Base-by-base conservation (phyloP, 2,113 vertebrate species). In the Malurus elegans region DNA sequence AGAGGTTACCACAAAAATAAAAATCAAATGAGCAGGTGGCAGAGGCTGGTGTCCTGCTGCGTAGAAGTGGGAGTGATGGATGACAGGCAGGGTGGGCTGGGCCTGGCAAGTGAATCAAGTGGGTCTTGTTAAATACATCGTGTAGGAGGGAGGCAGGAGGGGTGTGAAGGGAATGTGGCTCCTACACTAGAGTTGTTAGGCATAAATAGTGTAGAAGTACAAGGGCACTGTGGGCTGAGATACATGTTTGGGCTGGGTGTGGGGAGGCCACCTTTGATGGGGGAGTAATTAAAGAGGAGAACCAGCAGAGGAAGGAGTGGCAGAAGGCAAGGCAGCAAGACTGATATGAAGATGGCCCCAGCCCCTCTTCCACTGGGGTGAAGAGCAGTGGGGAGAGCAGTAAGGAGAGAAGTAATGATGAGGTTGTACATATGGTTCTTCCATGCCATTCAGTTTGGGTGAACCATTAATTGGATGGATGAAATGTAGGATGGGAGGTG, bases 1-100 rank as follows among this genome's bases (percentile, higher is more conserved):
- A 56, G 36, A 64, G 29, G 20, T 71, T 88, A 91, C 75, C 88
- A 84, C 67, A 86, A 84, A 92, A 92, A 71, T 83, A 86, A 93
- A 87, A 90, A 74, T 70, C 64, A 95, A 78, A 60, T 58, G 66
- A 92, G 69, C 86, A 69, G 86, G 64, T 92, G 75, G 64, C 54
- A 86, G 44, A 31, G 24, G 48, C 56, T 86, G 44, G 15, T 94
- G 80, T 92, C 58, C 40, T 90, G 51, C 65, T 66, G 56, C 65
- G 66, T 31, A 69, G 81, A 48, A 79, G 85, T 94, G 79, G 92
- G 88, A 93, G 71, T 93, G 88, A 62, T 79, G 56, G 67, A 65
- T 90, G 76, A 45, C 60, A 88, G 71, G 64, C 79, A 47, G 54
- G 29, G 29, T 88, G 79, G 74, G 88, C 71, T 90, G 75, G 58